Base-by-base conservation (phyloP, 2,888 invertebrate genomes). In the Drosophila limbata region DNA sequence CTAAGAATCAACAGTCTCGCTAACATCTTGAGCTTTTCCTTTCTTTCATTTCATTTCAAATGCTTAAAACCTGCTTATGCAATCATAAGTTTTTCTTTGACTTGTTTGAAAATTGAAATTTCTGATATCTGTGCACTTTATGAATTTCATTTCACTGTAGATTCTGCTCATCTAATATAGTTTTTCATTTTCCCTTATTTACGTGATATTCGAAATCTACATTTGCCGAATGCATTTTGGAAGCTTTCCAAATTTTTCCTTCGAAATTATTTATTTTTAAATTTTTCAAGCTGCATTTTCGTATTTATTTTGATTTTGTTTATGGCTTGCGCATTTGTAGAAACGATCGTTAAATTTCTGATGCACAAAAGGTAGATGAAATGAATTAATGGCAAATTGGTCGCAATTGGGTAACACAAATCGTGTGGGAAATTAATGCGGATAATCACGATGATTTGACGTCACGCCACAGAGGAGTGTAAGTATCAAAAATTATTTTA, bases 271-370 rank as follows among this genome's bases (percentile, higher is more conserved):
- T 53, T 57, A 10, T 55, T 35, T 72, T 47, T 42, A 19, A 40
- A 52, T 48, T 69, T 66, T 31, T 48, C 50, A 42, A 42, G 53
- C 47, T 57, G 60, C 42, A 48, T 61, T 76, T 57, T 53, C 31
- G 48, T 50, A 47, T 67, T 66, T 64, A 59, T 70, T 77, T 73
- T 55, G 51, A 52, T 73, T 64, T 67, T 64, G 55, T 70, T 77
- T 76, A 75, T 45, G 37, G 40, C 15, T 13, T 17, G 11, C 55
- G 64, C 70, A 63, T 51, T 69, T 74, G 56, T 65, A 57, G 65
- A 44, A 69, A 40, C 42, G 45, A 52, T 61, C 69, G 61, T 65
- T 35, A 65, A 66, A 55, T 59, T 59, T 59, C 42, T 42, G 21
- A 40, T 73, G 37, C 72, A 42, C 63, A 60, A 45, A 45, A 67